phyloP scores from a whole-genome alignment of 2,797 vertebrate genomes.

The Merluccius polli region DNA sequence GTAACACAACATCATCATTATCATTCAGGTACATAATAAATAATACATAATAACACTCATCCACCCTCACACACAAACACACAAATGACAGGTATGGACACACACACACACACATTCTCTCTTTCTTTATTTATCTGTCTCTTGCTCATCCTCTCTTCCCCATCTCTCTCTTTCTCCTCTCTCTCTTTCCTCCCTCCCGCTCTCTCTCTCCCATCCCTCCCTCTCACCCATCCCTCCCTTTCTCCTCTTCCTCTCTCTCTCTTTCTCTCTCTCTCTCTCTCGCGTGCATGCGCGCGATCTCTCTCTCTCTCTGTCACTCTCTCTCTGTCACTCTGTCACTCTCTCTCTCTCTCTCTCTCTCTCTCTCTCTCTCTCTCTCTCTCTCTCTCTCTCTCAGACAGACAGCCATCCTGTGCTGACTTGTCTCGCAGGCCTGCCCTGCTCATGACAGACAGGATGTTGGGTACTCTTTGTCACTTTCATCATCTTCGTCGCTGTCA shows the following conservation, averaged over 20 bases:
- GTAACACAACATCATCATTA: neutral
- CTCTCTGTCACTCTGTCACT: too few species aligned
- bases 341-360: too few species aligned
- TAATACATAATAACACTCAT: neutral
- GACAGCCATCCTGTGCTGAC: neutral
- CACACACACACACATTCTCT: neutral
- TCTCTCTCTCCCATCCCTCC: neutral
- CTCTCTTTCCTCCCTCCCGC: too few species aligned
- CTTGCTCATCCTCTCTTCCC: neutral
- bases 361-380: neutral
- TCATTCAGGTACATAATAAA: neutral
- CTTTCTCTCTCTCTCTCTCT: neutral
- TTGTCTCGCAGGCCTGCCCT: neutral
- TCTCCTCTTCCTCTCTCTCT: too few species aligned
- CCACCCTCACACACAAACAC: neutral
- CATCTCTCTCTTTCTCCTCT: neutral
- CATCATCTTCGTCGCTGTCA: neutral
- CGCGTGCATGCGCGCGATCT: too few species aligned
- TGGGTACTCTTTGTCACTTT: neutral
- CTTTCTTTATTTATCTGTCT: neutral
- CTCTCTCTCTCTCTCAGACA: too few species aligned
- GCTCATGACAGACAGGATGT: neutral
- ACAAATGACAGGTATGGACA: neutral
- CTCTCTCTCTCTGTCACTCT: neutral
- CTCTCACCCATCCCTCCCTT: too few species aligned